Evolutionary conservation across 2,113 vertebrate species (phyloP), one percentile per base, ranked within the genome.

Genomic region (Takifugu flavidus): DNA sequence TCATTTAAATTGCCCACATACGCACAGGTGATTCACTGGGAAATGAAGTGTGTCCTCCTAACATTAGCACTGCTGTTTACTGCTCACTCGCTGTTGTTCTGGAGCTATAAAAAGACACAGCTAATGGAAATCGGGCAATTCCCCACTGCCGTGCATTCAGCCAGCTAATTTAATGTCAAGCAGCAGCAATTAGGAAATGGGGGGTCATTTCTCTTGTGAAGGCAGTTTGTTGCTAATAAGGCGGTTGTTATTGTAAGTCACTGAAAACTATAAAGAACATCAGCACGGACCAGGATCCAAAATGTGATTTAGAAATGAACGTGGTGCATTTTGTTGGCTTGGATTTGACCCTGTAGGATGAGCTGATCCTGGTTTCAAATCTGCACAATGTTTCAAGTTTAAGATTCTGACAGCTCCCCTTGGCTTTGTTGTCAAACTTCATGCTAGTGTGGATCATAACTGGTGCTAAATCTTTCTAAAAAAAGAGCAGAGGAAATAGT

Each of bases 61-160:
- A 52, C 49, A 53, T 62, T 2, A 47, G 56, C 29, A 31, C 55
- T 15, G 50, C 6, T 45, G 2, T 39, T 60, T 15, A 50, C 42
- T 12, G 14, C 25, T 69, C 25, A 20, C 14, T 13, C 11, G 25
- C 5, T 5, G 6, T 25, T 7, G 5, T 57, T 25, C 71, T 31
- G 57, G n/a, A 56, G 34, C 8, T 59, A 43, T 20, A 44, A 52
- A n/a, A 27, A 60, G 34, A 59, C 43, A 27, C 52, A 47, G 26
- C 53, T 43, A 43, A 43, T 25, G 39, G 13, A 45, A 53, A 49
- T 31, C 4, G n/a, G n/a, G 28, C 10, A 43, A 39, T 39, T 39
- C 34, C 34, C 34, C 2, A 39, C 8, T 39, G 34, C 34, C 8
- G 8, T 11, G 34, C 34, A 39, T 39, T 39, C 34, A 39, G 34